Base-by-base conservation (phyloP, 2,888 invertebrate genomes). In the Meliscaeva auricollis region DNA sequence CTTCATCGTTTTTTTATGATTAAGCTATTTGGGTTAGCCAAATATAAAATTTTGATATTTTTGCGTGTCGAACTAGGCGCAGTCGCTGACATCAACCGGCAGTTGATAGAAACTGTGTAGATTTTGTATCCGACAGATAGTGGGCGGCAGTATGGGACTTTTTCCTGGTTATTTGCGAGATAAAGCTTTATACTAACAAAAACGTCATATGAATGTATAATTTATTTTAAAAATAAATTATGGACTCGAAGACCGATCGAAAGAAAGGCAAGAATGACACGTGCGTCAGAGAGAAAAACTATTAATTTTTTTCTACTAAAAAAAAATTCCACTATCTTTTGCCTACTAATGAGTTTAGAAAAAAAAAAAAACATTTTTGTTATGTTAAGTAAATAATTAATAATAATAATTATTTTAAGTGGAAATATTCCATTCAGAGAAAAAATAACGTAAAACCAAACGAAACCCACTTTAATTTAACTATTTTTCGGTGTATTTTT, bases 201-300 rank as follows among this genome's bases (percentile, higher is more conserved):
- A 56, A 79, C 73, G 66, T 66, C 78, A 73, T 17, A 66, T 54
- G 6, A 30, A 30, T 56, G 48, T 48, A 38, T 46, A 46, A 54
- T 70, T 15, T 38, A 46, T n/a, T 56, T 78, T 78, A 73, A 66
- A 78, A 78, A 72, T 78, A 66, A 73, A 72, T 66, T 2, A 48
- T 38, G 41, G 41, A 66, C 77, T 72, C 20, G 15, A 20, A 32
- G 7, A 38, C n/a, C 64, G 1, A 32, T 5, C 17, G 26, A 20
- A 17, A 35, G 35, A 20, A 26, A 26, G 26, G 26, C 2, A 26
- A 38, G 35, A 35, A 38, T 2, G 20, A 38, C 13, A 58, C 35
- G 35, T 58, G 35, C 35, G 17, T 20, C 32, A 58, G 58, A 26
- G 7, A 22, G 6, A n/a, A 35, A 35, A 46, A 66, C 0, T 46